Conservation (phyloP, 2,888 invertebrate species). For the Osmoderma eremita region DNA sequence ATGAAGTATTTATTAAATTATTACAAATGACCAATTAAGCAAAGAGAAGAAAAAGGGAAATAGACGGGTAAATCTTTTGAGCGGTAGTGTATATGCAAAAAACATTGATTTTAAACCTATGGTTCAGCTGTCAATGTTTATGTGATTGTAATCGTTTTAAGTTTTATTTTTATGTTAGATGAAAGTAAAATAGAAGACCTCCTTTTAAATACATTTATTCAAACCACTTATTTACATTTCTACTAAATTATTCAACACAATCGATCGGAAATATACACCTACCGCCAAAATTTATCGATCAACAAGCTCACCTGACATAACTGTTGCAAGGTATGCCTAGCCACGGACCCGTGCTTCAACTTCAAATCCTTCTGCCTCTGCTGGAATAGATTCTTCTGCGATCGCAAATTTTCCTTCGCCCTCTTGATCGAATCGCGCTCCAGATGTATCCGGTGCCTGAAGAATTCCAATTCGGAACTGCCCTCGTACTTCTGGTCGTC, state of each 20-base stretch:
- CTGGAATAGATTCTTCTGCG: conserved; percentile 74
- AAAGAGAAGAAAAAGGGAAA: too few relatives aligned
- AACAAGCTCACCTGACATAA: conserved; percentile 64
- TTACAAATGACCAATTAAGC: too few relatives aligned
- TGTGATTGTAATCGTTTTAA: too few relatives aligned
- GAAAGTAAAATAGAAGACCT: background rate
- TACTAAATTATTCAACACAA: background rate
- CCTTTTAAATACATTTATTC: conserved; percentile 1
- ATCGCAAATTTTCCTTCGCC: conserved; percentile 79
- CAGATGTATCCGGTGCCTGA: conserved; percentile 82
- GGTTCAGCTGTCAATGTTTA: too few relatives aligned
- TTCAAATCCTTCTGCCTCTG: conserved; percentile 70
- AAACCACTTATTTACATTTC: too few relatives aligned
- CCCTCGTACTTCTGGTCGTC: conserved; percentile 68
- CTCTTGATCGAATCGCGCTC: conserved; percentile 85
- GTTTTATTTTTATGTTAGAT: background rate
- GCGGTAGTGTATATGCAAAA: too few relatives aligned
- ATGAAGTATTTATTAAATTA: too few relatives aligned
- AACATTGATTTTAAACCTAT: too few relatives aligned
- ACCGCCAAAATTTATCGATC: background rate
- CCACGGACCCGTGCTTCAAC: conserved; percentile 63
- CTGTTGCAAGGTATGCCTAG: conserved; percentile 67
- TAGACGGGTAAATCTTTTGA: too few relatives aligned
- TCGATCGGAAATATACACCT: background rate
- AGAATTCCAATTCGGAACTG: conserved; percentile 82